phyloP scores from a whole-genome alignment of 2,888 invertebrate genomes.

The Suillia variegata region DNA sequence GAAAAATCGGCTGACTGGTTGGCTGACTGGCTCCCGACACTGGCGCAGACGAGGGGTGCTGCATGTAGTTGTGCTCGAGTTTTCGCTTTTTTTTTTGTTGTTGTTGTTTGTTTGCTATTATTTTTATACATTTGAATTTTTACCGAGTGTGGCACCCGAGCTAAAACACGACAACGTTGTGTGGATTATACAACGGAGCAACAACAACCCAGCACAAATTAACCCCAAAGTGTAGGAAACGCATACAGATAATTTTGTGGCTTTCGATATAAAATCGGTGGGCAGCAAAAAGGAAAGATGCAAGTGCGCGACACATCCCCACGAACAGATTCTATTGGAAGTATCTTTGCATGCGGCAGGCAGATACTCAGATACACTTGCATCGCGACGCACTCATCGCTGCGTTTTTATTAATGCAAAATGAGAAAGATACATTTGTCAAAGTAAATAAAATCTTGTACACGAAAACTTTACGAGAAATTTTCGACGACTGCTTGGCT shows the following conservation, averaged over 20 bases:
- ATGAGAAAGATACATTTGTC: too few species aligned
- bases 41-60: constrained; percentile 13
- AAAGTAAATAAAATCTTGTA: too few species aligned
- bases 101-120: not conserved
- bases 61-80: constrained; percentile 6
- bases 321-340: too few species aligned
- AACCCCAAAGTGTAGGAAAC: not conserved
- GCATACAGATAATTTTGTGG: not conserved
- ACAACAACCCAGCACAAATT: constrained; percentile 18
- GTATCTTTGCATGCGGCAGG: too few species aligned
- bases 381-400: too few species aligned
- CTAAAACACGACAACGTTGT: constrained; percentile 27
- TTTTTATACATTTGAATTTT: constrained; percentile 6
- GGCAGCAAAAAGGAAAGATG: too few species aligned
- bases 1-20: not conserved
- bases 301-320: not conserved
- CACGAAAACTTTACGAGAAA: too few species aligned
- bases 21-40: not conserved
- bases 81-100: not conserved
- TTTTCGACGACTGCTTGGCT: not conserved
- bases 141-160: constrained; percentile 17
- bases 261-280: too few species aligned
- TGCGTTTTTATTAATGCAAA: too few species aligned
- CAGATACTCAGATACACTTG: too few species aligned
- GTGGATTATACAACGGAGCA: constrained; percentile 37